Percentiles rank a stretch among this genome's conserved stretches.
These are phyloP conservation scores for Hyperopisus bebe DNA, from an alignment of 2,113 vertebrate genomes.

Conservation along the genomic window DNA sequence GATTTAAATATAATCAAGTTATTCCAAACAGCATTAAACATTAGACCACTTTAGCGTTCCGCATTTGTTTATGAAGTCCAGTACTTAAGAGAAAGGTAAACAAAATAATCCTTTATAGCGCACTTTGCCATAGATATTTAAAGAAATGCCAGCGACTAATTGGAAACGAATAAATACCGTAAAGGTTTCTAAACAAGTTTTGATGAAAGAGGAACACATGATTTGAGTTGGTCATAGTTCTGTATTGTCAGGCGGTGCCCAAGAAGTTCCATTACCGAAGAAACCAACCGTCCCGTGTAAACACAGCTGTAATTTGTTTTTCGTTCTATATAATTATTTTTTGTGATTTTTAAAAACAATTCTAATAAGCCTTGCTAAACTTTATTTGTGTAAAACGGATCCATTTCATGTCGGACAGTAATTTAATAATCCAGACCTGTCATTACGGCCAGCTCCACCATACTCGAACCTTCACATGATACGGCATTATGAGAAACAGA, in stretches of 20 bases:
- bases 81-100: conserved; percentile 1
- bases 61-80: conserved; percentile 10
- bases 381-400: conserved; percentile 70
- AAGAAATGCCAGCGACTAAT: conserved; percentile 37
- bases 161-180: conserved; percentile 43
- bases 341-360: conserved; percentile 66
- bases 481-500: conserved; percentile 62
- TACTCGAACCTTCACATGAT: conserved; percentile 56
- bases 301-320: conserved; percentile 68
- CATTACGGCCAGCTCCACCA: conserved; percentile 55
- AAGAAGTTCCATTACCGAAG: conserved; percentile 56
- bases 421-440: conserved; percentile 72
- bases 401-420: conserved; percentile 67
- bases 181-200: conserved; percentile 41
- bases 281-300: conserved; percentile 59
- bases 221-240: conserved; percentile 60
- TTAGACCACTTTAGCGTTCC: not conserved
- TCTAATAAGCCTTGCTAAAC: conserved; percentile 59
- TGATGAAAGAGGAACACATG: conserved; percentile 57
- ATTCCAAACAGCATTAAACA: conserved; percentile 2
- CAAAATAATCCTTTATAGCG: conserved; percentile 26
- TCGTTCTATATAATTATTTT: conserved; percentile 60
- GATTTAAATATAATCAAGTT: not conserved
- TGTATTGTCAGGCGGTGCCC: conserved; percentile 48
- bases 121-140: conserved; percentile 34